phyloP scores from a whole-genome alignment of 1,140 invertebrate genomes.

The Ephestia elutella region DNA sequence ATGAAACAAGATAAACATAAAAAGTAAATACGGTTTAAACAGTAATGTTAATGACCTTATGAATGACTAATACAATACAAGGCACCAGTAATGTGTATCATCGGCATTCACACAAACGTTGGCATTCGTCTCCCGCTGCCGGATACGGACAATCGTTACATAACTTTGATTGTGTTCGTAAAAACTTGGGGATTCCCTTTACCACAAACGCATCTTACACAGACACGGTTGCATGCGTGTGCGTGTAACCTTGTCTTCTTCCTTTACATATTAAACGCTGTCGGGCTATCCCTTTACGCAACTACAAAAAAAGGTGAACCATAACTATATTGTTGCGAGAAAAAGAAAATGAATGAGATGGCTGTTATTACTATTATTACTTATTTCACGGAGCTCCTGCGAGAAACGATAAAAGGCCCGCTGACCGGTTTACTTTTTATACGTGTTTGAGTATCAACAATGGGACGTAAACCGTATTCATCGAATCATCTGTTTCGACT shows the following conservation, averaged over 20 bases:
- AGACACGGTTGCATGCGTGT: slow-evolving; percentile 49
- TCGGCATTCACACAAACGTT: slow-evolving; percentile 68
- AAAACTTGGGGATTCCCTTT: slow-evolving; percentile 72
- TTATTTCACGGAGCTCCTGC: slow-evolving; percentile 57
- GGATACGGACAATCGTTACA: slow-evolving; percentile 71
- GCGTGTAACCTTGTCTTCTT: slow-evolving; percentile 68
- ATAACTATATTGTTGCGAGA: slow-evolving; percentile 66
- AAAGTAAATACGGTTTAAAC: slow-evolving; percentile 58
- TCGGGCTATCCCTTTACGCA: slow-evolving; percentile 72
- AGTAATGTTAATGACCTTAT: slow-evolving; percentile 70
- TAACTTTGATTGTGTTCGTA: slow-evolving; percentile 74
- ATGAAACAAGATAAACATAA: slow-evolving; percentile 48
- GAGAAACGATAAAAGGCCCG: slow-evolving; percentile 61
- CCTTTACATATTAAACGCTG: slow-evolving; percentile 73
- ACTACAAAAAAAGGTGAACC: slow-evolving; percentile 61
- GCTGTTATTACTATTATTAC: slow-evolving; percentile 70
- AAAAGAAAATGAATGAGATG: slow-evolving; percentile 68
- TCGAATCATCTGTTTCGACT: slow-evolving; percentile 54
- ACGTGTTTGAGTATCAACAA: slow-evolving; percentile 61
- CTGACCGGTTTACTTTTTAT: slow-evolving; percentile 71
- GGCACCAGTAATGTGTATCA: slow-evolving; percentile 67
- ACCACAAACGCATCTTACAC: slow-evolving; percentile 61
- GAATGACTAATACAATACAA: slow-evolving; percentile 71
- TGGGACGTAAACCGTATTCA: slow-evolving; percentile 67
- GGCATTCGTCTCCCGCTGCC: slow-evolving; percentile 46